phyloP scores from a whole-genome alignment of 2,797 vertebrate genomes.

The Chloroceryle amazona region DNA sequence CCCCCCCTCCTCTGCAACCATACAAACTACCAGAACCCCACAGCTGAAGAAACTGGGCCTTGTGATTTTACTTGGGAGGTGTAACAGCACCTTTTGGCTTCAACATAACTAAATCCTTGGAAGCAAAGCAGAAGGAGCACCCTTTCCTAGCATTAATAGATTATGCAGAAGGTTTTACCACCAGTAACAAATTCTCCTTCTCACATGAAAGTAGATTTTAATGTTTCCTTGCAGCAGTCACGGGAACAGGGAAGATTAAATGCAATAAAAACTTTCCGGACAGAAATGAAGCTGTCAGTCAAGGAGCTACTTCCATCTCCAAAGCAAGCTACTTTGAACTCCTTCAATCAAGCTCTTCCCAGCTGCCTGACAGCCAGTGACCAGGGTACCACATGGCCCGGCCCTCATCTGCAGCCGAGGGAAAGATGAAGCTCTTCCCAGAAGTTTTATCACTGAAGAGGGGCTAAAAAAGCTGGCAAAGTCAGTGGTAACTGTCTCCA shows the following conservation, averaged over 20 bases:
- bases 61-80: background rate
- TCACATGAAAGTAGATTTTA: rapidly evolving
- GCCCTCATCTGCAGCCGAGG: rapidly evolving
- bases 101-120: background rate
- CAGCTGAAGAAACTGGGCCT: background rate
- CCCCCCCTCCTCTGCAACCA: background rate
- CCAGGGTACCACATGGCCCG: rapidly evolving
- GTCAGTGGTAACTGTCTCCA: background rate
- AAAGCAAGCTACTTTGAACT: background rate
- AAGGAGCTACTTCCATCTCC: background rate
- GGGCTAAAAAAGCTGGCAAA: background rate
- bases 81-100: background rate
- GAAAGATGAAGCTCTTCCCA: background rate
- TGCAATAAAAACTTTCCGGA: rapidly evolving
- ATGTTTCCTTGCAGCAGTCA: background rate
- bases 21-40: background rate
- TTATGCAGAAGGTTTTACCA: background rate
- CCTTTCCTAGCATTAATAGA: background rate
- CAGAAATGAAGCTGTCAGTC: background rate
- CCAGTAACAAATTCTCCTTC: background rate
- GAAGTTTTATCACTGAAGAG: background rate
- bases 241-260: background rate
- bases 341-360: background rate
- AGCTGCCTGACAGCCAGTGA: background rate
- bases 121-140: background rate